These are phyloP conservation scores for Lasiurus borealis DNA, from an alignment of 2,113 vertebrate genomes.

Conservation along the genomic window DNA sequence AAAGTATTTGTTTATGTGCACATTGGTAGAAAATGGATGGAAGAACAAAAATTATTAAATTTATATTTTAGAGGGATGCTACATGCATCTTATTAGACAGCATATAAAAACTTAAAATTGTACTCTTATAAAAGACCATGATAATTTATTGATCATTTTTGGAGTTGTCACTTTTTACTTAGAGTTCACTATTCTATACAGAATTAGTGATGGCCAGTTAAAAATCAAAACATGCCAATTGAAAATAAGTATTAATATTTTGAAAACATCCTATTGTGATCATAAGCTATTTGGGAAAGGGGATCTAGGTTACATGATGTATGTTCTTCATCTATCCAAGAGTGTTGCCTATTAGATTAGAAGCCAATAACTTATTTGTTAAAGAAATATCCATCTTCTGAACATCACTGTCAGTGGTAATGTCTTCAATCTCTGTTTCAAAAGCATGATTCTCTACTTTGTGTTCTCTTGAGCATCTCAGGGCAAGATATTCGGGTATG, in stretches of 20 bases:
- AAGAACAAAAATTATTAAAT: background rate
- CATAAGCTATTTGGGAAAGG: background rate
- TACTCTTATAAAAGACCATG: background rate
- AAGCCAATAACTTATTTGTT: background rate
- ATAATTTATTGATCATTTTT: background rate
- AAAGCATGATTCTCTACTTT: background rate
- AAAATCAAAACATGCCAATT: slow-evolving; percentile 1
- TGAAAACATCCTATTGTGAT: background rate
- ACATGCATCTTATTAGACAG: background rate
- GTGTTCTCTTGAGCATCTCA: background rate
- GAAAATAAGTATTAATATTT: background rate
- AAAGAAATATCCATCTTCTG: background rate
- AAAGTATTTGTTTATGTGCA: background rate
- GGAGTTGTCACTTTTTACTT: slow-evolving; percentile 1
- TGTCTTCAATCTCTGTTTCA: background rate
- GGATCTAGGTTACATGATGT: background rate
- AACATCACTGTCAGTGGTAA: background rate
- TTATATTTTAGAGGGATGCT: background rate
- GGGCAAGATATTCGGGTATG: background rate
- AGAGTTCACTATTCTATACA: background rate
- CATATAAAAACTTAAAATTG: background rate
- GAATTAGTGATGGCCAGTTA: background rate
- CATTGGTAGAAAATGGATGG: background rate
- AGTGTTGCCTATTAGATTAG: background rate
- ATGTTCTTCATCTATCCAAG: background rate